phyloP scores from a whole-genome alignment of 1,140 invertebrate genomes.

The Dendrolimus punctatus region DNA sequence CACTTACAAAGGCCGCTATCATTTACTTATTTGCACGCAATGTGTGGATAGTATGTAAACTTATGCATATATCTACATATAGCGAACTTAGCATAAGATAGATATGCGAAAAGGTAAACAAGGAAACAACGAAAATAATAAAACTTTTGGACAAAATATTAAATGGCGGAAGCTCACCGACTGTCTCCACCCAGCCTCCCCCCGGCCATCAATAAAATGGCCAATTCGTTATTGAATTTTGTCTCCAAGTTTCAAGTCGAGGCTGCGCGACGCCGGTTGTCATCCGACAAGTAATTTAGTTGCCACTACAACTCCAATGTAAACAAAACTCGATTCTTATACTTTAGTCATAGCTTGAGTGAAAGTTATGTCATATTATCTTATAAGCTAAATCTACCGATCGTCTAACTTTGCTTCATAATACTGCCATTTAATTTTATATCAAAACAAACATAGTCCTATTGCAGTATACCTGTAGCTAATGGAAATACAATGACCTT shows the following conservation, averaged over 20 bases:
- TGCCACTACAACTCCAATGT: constrained; percentile 46
- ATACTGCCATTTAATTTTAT: constrained; percentile 34
- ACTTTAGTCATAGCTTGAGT: constrained; percentile 40
- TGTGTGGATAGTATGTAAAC: constrained; percentile 2
- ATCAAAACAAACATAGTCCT: constrained; percentile 48
- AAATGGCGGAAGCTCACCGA: constrained; percentile 58
- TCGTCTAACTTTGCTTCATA: constrained; percentile 40
- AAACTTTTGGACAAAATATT: constrained; percentile 34
- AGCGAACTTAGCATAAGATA: constrained; percentile 7
- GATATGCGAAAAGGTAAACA: constrained; percentile 25
- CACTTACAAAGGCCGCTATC: constrained; percentile 12
- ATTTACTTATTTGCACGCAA: constrained; percentile 7
- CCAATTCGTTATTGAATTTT: constrained; percentile 72
- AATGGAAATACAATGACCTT: constrained; percentile 32
- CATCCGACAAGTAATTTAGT: constrained; percentile 50
- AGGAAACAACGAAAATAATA: constrained; percentile 34
- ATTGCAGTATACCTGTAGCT: constrained; percentile 28
- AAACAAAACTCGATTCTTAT: constrained; percentile 49
- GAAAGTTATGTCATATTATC: constrained; percentile 67
- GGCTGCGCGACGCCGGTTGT: constrained; percentile 64
- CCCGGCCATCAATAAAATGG: constrained; percentile 72
- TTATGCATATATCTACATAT: constrained; percentile 6
- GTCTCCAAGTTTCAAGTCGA: constrained; percentile 53
- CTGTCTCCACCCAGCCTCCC: constrained; percentile 66
- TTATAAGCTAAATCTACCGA: constrained; percentile 42